Base-by-base conservation (phyloP, 2,888 invertebrate species). In the Lasioglossum lativentre region DNA sequence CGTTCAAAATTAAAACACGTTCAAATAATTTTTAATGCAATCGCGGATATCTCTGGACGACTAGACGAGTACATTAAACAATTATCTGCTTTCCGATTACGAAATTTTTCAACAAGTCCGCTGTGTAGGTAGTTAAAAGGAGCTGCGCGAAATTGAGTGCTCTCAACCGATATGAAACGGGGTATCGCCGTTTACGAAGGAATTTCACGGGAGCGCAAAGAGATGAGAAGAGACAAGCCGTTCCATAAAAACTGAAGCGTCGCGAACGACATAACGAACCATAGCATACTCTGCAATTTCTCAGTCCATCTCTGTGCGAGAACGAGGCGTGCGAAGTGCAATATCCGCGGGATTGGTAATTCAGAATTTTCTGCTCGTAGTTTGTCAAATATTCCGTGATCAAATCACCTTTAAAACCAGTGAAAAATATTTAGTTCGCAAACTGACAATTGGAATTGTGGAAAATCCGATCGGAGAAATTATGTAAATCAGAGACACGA, bases 251-350 rank as follows among this genome's bases (percentile, higher is more conserved):
- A 78, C 16, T 34, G 76, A 70, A 71, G 74, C 76, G 76, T 84
- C 80, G 80, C 84, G 84, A 89, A 87, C 56, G 86, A 75, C 75
- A 34, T 88, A 87, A 88, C 68, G 85, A 88, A 85, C 77, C 75
- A 73, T 63, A 40, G 71, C 76, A 80, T 82, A 76, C 76, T 78
- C 80, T 80, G 82, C 86, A 85, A 83, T 86, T 89, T 86, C 74
- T 52, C 75, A 70, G 30, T 12, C 47, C 23, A 34, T 71, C 34
- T n/a, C 42, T 34, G 42, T 12, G n/a, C 14, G 16, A 6, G n/a
- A 76, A 76, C 66, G 45, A 63, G 30, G 8, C 23, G 34, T n/a
- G 30, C 30, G 34, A 47, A 66, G 12, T 47, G 30, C 5, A 47
- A 68, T 68, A 30, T 42, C 27, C 63, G 27, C 38, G 66, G 16